Evolutionary conservation across 2,888 invertebrate species (phyloP).

Genomic region (Marasmarcha lunaedactyla): DNA sequence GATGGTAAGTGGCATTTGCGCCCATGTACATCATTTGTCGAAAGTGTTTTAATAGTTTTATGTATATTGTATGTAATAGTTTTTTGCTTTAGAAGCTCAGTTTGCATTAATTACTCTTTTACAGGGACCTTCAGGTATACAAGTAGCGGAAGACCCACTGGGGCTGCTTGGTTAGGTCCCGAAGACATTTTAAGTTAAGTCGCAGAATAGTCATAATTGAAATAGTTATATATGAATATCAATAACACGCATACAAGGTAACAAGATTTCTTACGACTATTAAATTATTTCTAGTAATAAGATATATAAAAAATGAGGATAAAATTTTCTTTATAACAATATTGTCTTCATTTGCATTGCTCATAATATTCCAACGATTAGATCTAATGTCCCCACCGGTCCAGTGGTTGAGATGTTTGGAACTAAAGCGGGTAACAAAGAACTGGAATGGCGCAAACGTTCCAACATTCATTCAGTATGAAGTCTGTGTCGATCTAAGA

Average conservation of each 20-base stretch:
- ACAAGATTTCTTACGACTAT: constrained; percentile 43
- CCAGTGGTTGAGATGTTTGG: not conserved
- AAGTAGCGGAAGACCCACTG: no score
- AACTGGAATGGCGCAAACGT: no score
- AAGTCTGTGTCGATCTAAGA: constrained; percentile 19
- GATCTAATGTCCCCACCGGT: constrained; percentile 17
- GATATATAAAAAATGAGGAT: constrained; percentile 54
- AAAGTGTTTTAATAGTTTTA: no score
- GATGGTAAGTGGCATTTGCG: no score
- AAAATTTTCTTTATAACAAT: constrained; percentile 61
- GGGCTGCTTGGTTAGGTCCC: no score
- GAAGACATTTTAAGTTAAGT: not conserved
- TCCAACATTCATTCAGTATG: no score
- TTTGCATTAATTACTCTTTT: no score
- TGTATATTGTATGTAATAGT: no score
- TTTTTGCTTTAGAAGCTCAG: no score
- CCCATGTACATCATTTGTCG: no score
- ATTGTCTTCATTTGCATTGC: constrained; percentile 65
- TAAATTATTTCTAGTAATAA: constrained; percentile 36
- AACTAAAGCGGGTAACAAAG: constrained; percentile 7
- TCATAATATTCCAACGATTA: constrained; percentile 35
- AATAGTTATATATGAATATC: constrained; percentile 17
- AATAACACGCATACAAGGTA: constrained; percentile 22
- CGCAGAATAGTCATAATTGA: constrained; percentile 9
- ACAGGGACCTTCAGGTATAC: no score